Evolutionary conservation across 2,113 vertebrate genomes (phyloP).

Genomic region (Gambusia affinis): DNA sequence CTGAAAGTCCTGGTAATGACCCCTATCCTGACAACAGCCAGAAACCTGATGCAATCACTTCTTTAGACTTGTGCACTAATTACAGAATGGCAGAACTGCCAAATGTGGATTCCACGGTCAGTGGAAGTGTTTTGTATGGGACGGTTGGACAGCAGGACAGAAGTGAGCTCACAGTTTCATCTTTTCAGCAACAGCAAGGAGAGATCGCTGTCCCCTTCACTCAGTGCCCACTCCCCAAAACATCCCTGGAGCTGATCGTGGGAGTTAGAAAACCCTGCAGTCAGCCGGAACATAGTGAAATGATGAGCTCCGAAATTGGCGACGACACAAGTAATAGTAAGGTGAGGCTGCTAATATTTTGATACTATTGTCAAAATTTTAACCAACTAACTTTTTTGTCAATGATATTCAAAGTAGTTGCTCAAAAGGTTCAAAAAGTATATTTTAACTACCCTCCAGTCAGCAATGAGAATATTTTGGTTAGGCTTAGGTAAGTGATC

Average conservation of each 20-base stretch:
- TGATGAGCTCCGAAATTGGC: slow-evolving; percentile 53
- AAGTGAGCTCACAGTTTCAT: slow-evolving; percentile 24
- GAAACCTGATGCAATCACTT: slow-evolving; percentile 36
- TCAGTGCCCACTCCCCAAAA: slow-evolving; percentile 62
- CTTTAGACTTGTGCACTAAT: slow-evolving; percentile 55
- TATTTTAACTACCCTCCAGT: too few species aligned
- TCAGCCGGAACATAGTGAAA: slow-evolving; percentile 60
- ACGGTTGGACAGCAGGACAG: slow-evolving; percentile 15
- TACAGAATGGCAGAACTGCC: slow-evolving; percentile 39
- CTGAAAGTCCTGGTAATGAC: slow-evolving; percentile 14
- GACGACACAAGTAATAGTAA: slow-evolving; percentile 57
- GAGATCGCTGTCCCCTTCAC: slow-evolving; percentile 52
- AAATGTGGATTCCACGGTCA: slow-evolving; percentile 36
- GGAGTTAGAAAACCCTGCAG: slow-evolving; percentile 56
- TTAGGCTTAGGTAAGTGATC: too few species aligned
- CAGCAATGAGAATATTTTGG: too few species aligned
- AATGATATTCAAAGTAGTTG: too few species aligned
- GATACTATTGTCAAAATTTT: background rate
- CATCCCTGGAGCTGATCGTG: slow-evolving; percentile 71
- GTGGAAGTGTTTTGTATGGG: slow-evolving; percentile 37
- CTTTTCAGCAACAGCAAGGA: slow-evolving; percentile 55
- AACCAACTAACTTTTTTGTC: too few species aligned
- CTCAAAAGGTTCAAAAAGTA: too few species aligned
- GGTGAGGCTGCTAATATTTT: slow-evolving; percentile 54
- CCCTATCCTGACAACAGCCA: slow-evolving; percentile 55